Evolutionary conservation across 2,113 vertebrate species (phyloP).

Genomic region (Passer domesticus): DNA sequence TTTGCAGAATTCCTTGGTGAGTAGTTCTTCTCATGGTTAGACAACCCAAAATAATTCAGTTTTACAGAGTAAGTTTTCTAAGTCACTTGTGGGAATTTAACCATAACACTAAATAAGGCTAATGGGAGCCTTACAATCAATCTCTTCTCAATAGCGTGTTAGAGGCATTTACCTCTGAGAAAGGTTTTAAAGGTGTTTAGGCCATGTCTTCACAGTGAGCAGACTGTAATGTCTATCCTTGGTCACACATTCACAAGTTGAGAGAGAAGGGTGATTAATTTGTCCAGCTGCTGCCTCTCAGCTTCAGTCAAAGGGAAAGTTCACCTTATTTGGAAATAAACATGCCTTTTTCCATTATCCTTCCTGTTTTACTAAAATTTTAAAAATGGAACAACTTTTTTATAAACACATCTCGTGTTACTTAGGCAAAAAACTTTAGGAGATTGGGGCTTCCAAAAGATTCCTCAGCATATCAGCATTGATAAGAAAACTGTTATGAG

Average conservation of each 20-base stretch:
- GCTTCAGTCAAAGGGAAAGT: neutral
- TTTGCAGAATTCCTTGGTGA: slow-evolving; percentile 44
- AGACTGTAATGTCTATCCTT: neutral
- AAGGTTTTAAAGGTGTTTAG: neutral
- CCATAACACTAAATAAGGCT: neutral
- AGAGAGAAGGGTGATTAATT: neutral
- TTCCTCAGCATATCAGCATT: neutral
- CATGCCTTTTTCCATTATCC: neutral
- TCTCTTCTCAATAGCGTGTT: neutral
- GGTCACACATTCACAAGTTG: accelerated
- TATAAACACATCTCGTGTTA: neutral
- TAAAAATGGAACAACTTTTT: neutral
- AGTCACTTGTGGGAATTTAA: neutral
- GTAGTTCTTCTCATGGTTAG: slow-evolving; percentile 25
- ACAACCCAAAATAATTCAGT: slow-evolving; percentile 27
- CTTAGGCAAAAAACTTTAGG: neutral
- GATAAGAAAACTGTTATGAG: neutral
- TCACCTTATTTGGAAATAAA: neutral
- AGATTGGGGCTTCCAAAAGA: neutral
- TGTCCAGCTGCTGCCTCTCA: neutral
- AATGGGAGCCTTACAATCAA: neutral
- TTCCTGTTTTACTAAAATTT: neutral
- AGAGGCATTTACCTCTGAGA: neutral
- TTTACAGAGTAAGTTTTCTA: slow-evolving; percentile 12
- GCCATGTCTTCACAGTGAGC: neutral